Percentiles rank a stretch among this genome's conserved stretches.
Evolutionary conservation across 2,888 invertebrate species (phyloP).

Genomic region (Diloba caeruleocephala): DNA sequence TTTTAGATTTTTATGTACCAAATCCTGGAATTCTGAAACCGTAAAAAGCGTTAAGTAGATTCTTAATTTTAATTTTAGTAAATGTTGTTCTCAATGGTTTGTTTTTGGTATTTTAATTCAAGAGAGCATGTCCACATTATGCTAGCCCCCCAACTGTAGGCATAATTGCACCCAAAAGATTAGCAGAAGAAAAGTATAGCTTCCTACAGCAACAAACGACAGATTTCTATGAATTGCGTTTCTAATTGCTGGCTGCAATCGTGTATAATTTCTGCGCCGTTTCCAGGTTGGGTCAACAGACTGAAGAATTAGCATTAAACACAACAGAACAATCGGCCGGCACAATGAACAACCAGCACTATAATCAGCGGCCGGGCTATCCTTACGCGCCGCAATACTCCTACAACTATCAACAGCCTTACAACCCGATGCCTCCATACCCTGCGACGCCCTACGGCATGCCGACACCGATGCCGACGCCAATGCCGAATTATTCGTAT

Average conservation of each 20-base stretch:
- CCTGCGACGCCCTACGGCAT: conserved; percentile 77
- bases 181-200: too few species aligned
- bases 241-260: conserved; percentile 13
- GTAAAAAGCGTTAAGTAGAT: too few species aligned
- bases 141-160: too few species aligned
- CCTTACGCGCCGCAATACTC: conserved; percentile 69
- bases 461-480: conserved; percentile 67
- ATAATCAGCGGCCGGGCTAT: conserved; percentile 77
- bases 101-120: too few species aligned
- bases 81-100: too few species aligned
- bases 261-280: conserved; percentile 18
- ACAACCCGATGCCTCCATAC: conserved; percentile 72
- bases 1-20: too few species aligned
- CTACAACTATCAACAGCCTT: conserved; percentile 72
- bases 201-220: too few species aligned
- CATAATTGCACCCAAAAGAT: too few species aligned
- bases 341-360: conserved; percentile 80
- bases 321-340: conserved; percentile 66
- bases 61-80: too few species aligned
- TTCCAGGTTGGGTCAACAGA: conserved; percentile 81
- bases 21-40: too few species aligned
- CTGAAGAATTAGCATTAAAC: conserved; percentile 76
- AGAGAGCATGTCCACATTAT: too few species aligned
- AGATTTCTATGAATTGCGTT: too few species aligned
- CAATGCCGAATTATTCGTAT: conserved; percentile 69